phyloP scores from a whole-genome alignment of 2,888 invertebrate genomes.

The Copidosoma aretas region DNA sequence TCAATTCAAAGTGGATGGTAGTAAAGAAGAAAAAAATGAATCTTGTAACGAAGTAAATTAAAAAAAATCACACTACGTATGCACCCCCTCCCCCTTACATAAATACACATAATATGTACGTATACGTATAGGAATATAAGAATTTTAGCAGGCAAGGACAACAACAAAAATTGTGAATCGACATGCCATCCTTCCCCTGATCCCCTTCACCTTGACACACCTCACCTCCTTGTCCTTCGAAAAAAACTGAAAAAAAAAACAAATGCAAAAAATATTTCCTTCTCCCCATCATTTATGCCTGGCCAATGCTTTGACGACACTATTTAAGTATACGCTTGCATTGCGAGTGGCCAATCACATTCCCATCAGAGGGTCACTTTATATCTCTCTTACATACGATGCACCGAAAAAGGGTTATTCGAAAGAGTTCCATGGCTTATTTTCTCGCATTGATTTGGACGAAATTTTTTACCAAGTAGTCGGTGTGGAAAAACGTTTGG shows the following conservation, averaged over 20 bases:
- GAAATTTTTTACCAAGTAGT: neutral
- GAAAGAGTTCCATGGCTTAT: conserved; percentile 20
- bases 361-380: conserved; percentile 20
- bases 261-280: conserved; percentile 14
- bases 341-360: conserved; percentile 26
- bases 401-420: conserved; percentile 24
- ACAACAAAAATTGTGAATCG: neutral
- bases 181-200: conserved; percentile 1
- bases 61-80: conserved; percentile 50
- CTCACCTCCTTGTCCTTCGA: neutral
- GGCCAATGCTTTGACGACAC: conserved; percentile 31
- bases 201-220: conserved; percentile 5
- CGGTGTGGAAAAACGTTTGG: too few species aligned
- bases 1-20: conserved; percentile 45
- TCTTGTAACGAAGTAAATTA: conserved; percentile 53
- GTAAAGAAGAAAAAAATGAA: conserved; percentile 47
- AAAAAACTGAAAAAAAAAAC: conserved; percentile 20
- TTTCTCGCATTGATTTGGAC: neutral
- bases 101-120: conserved; percentile 52
- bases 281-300: conserved; percentile 18
- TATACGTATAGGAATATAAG: conserved; percentile 58
- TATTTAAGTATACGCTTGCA: conserved; percentile 38
- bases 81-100: conserved; percentile 49
- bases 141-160: conserved; percentile 53
- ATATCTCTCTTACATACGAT: conserved; percentile 8